Evolutionary conservation across 1,140 invertebrate species (phyloP).

Genomic region (Heliconius himera): DNA sequence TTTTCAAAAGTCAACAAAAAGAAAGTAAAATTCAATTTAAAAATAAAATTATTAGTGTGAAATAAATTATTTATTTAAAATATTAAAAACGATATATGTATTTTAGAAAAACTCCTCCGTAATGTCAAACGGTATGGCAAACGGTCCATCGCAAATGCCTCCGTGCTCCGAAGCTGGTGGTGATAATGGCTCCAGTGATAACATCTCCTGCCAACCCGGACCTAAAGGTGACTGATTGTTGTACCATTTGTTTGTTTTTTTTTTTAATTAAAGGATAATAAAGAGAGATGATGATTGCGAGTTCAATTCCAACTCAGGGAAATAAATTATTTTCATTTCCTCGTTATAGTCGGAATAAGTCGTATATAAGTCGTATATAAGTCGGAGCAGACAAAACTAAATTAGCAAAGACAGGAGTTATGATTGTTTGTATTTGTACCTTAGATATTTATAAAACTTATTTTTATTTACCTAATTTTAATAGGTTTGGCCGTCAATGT

Average conservation of each 20-base stretch:
- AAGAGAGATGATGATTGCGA: no score
- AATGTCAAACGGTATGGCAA: constrained; percentile 76
- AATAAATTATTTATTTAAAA: background rate
- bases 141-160: constrained; percentile 62
- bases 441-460: background rate
- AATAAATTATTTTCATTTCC: no score
- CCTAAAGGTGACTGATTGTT: constrained; percentile 64
- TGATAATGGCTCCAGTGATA: constrained; percentile 53
- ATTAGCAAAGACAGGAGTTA: no score
- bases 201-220: constrained; percentile 76
- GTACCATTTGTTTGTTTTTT: constrained; percentile 7
- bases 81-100: background rate
- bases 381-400: no score
- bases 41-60: constrained; percentile 13
- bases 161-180: constrained; percentile 65
- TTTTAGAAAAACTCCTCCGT: constrained; percentile 77
- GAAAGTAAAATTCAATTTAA: no score
- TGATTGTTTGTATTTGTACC: no score
- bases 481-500: constrained; percentile 12
- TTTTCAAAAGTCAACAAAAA: no score
- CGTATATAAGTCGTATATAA: no score
- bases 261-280: no score
- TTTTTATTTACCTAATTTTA: background rate
- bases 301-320: no score
- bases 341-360: no score